Base-by-base conservation (phyloP, 2,113 vertebrate species). In the Corvus cornix region DNA sequence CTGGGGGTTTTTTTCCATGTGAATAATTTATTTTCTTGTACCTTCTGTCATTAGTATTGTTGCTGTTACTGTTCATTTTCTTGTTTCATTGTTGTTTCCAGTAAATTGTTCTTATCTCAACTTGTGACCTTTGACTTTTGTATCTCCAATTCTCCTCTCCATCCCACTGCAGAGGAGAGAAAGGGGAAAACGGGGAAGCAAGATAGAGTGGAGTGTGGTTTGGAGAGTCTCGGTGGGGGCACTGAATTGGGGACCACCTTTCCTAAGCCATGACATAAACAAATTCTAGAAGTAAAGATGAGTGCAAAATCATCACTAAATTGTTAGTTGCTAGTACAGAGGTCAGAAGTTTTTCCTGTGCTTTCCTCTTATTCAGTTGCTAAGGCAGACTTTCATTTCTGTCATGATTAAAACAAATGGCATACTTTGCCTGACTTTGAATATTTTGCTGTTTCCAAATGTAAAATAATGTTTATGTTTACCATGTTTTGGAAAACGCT, bases 1-100 rank as follows among this genome's bases (percentile, higher is more conserved):
- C 2, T 43, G 12, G 11, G 11, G 0, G 0, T 8, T 51, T 64
- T 66, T 33, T 10, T 49, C 44, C 16, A 31, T 5, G 12, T 21
- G 33, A 67, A 30, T 21, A 0, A 1, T 60, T 48, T 52, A 3
- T 52, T 46, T 41, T n/a, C 4, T 53, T 60, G n/a, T 26, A 75
- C 9, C 2, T 8, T 46, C 53, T 76, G n/a, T 41, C 70, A 68
- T 41, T 35, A 13, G 21, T 48, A 18, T 13, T 35, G 11, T 26
- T 48, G 24, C 13, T 62, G 13, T 18, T 75, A 46, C 46, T 4
- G 4, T 12, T 53, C 4, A 24, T 82, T 68, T 68, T 26, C n/a
- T 60, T 41, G 26, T 53, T 60, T 30, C n/a, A 48, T 31, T 60
- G 52, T 43, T 30, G 5, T 46, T 46, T 41, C 53, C 11, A 68